Conservation (phyloP, 2,113 vertebrate species). For the Aphyosemion australe region DNA sequence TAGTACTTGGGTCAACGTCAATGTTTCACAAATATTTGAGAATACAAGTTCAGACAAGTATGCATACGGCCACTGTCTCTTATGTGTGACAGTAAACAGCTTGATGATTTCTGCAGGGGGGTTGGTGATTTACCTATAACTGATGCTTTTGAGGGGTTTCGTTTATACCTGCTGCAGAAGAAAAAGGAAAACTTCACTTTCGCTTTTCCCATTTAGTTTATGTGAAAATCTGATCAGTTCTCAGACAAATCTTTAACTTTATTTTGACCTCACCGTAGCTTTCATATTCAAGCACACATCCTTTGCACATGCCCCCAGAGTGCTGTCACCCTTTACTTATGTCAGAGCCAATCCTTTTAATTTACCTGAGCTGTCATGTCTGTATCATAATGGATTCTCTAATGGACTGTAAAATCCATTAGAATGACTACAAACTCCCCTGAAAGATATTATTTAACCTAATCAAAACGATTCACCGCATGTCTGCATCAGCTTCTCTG, state of each 20-base stretch:
- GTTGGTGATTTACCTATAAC: constrained; percentile 1
- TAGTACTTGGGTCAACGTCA: no score
- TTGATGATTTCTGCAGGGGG: constrained; percentile 11
- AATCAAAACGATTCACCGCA: constrained; percentile 28
- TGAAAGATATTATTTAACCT: constrained; percentile 36
- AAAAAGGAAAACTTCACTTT: constrained; percentile 12
- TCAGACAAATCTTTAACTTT: constrained; percentile 40
- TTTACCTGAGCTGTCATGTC: constrained; percentile 47
- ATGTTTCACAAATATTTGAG: no score
- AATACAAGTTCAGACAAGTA: no score
- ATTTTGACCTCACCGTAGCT: constrained; percentile 7
- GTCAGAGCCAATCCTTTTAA: constrained; percentile 38
- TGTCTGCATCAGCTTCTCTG: constrained; percentile 22
- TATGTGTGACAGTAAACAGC: constrained; percentile 26
- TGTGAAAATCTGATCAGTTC: constrained; percentile 10
- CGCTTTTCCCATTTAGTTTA: constrained; percentile 22
- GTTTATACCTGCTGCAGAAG: constrained; percentile 30
- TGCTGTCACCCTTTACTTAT: constrained; percentile 35
- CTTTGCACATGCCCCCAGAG: constrained; percentile 22
- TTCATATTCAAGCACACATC: constrained; percentile 15
- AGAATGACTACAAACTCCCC: constrained; percentile 37
- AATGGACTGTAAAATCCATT: constrained; percentile 51
- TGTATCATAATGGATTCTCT: constrained; percentile 35
- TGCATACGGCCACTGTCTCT: no score
- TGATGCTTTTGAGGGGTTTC: constrained; percentile 3